phyloP scores from a whole-genome alignment of 1,140 invertebrate genomes.

The Aphelenchoides besseyi region DNA sequence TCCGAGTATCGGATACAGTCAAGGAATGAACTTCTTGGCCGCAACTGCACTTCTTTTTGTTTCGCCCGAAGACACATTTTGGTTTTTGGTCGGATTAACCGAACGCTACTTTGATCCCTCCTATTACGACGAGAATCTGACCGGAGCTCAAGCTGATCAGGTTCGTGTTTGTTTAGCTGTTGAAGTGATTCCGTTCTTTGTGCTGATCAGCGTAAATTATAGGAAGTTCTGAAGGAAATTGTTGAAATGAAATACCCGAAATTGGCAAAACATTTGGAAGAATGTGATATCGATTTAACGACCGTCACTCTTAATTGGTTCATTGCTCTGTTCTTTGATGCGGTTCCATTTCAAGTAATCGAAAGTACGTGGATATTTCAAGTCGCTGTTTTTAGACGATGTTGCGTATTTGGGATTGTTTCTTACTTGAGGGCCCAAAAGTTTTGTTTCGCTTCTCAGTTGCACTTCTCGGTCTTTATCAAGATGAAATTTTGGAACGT shows the following conservation, averaged over 20 bases:
- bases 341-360: conserved; percentile 66
- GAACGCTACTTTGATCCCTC: conserved; percentile 65
- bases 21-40: conserved; percentile 68
- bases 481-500: conserved; percentile 64
- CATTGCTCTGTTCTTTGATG: conserved; percentile 67
- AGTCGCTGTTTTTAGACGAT: conserved; percentile 67
- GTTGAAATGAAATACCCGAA: conserved; percentile 64
- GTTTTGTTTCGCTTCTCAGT: conserved; percentile 79
- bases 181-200: not conserved
- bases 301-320: conserved; percentile 69
- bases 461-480: conserved; percentile 73
- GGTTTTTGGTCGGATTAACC: conserved; percentile 67
- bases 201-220: conserved; percentile 32
- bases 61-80: conserved; percentile 67
- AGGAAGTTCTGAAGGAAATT: conserved; percentile 66
- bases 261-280: conserved; percentile 64
- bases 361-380: conserved; percentile 38
- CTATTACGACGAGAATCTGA: conserved; percentile 67
- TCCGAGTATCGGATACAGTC: conserved; percentile 67
- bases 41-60: conserved; percentile 67
- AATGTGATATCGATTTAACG: conserved; percentile 66
- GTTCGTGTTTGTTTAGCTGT: conserved; percentile 19
- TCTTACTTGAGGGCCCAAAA: conserved; percentile 88
- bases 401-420: conserved; percentile 75
- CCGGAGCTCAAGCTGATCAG: conserved; percentile 67